Evolutionary conservation across 2,797 vertebrate species (phyloP), one percentile per base, ranked within the genome.

Genomic region (Furcifer pardalis): DNA sequence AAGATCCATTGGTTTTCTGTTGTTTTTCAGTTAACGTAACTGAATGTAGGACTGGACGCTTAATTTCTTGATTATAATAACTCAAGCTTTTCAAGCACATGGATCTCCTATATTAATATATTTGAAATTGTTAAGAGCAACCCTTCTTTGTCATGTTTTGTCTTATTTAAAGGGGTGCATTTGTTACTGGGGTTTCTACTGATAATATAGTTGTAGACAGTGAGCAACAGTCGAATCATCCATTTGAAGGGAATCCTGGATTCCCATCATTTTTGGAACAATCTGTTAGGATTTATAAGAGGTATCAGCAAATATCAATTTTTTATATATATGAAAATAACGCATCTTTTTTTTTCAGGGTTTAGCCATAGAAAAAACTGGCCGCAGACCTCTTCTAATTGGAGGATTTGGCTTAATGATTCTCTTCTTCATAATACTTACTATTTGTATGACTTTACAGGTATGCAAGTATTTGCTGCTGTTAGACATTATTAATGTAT

Each of bases 391-490:
- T 9, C 96, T 99, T 3, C 96, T 99, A 85, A 98, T 98, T 0
- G 98, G 98, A 3, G 98, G 98, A 15, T 99, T 99, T 77, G 92
- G 95, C 7, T 91, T 98, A 76, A 99, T 99, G 98, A 79, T 96
- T 0, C 13, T 97, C 82, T 99, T 97, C 95, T 99, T 98, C 3
- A 93, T 95, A 69, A 94, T 97, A 0, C 97, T 99, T 87, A 99
- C 98, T 0, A 62, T 97, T 77, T 98, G 97, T 1, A 96, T 99
- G 88, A 96, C 95, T 35, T 95, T 99, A 42, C 98, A 99, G 98
- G 98, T 99, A 90, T 21, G 84, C 62, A 60, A n/a, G 7, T 15
- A 13, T 71, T 71, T 32, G 59, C 2, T 15, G 37, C 40, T 37
- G n/a, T n/a, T n/a, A n/a, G n/a, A n/a, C 4, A 25, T 66, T 69